Conservation (phyloP, 2,113 vertebrate species). For the Pseudorhombus dupliciocellatus region DNA sequence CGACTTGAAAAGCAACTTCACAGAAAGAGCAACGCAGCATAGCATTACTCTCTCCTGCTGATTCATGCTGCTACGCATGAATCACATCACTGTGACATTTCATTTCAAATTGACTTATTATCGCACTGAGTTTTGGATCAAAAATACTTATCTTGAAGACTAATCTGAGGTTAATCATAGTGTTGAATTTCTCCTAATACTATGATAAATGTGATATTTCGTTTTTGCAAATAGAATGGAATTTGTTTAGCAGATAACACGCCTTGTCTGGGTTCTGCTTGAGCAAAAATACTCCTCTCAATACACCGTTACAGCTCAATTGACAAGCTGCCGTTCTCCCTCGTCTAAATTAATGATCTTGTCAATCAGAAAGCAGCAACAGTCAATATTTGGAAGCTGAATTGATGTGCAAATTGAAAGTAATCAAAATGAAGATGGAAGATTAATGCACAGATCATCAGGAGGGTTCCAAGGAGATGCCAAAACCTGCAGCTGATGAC, state of each 20-base stretch:
- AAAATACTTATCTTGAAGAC: neutral
- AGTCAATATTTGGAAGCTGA: neutral
- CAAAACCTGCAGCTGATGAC: no score
- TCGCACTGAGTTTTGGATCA: no score
- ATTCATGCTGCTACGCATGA: no score
- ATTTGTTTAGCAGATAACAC: neutral
- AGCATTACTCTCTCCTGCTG: no score
- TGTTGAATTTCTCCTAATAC: neutral
- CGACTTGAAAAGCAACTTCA: no score
- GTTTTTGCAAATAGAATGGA: neutral
- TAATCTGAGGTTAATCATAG: conserved; percentile 10
- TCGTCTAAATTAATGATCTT: conserved; percentile 22
- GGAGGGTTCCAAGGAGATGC: neutral
- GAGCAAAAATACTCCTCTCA: neutral
- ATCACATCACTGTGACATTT: no score
- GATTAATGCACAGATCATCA: neutral
- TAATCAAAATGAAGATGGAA: neutral
- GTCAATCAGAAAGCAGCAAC: conserved; percentile 21
- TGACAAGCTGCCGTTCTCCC: neutral
- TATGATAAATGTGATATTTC: neutral
- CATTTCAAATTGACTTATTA: no score
- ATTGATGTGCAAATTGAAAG: neutral
- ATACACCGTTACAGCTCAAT: conserved; percentile 1
- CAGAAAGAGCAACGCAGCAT: no score
- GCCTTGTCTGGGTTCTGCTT: neutral